A percentile compares a stretch with the other conserved stretches of the same genome.
Conservation (phyloP, 2,113 vertebrate genomes). For the Hippocampus guttulatus region DNA sequence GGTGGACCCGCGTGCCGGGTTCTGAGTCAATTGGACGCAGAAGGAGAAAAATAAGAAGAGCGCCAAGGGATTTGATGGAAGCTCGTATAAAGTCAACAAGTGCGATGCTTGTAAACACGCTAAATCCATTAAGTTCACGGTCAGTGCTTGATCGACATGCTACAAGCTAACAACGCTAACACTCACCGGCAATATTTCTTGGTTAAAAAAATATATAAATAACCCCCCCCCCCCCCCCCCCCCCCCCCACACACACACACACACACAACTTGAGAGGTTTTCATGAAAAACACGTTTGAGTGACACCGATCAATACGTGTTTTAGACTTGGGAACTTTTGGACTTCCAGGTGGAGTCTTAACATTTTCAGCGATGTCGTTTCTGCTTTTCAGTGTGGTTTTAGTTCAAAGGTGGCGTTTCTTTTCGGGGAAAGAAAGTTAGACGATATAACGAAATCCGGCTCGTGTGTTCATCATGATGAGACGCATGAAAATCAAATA, state of each 20-base stretch:
- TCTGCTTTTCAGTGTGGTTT: background rate
- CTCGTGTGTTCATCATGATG: background rate
- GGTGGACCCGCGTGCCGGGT: background rate
- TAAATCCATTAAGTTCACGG: background rate
- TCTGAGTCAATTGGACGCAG: background rate
- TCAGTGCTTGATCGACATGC: background rate
- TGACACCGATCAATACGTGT: background rate
- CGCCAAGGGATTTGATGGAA: background rate
- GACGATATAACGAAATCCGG: background rate
- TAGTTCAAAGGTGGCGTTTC: background rate
- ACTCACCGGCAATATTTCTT: background rate
- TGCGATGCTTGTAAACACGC: background rate
- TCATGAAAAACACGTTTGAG: background rate
- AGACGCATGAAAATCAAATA: too few relatives aligned
- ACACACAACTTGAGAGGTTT: background rate
- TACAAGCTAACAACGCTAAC: background rate
- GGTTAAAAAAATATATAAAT: background rate
- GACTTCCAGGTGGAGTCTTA: too few relatives aligned
- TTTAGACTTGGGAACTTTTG: background rate
- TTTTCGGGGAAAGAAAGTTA: too few relatives aligned
- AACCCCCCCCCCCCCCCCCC: too few relatives aligned
- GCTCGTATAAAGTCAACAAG: background rate
- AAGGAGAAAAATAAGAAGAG: background rate
- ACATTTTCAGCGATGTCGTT: background rate
- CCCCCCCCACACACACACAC: too few relatives aligned